These are phyloP conservation scores for Oryzias melastigma DNA, from an alignment of 2,113 vertebrate species.

Conservation along the genomic window DNA sequence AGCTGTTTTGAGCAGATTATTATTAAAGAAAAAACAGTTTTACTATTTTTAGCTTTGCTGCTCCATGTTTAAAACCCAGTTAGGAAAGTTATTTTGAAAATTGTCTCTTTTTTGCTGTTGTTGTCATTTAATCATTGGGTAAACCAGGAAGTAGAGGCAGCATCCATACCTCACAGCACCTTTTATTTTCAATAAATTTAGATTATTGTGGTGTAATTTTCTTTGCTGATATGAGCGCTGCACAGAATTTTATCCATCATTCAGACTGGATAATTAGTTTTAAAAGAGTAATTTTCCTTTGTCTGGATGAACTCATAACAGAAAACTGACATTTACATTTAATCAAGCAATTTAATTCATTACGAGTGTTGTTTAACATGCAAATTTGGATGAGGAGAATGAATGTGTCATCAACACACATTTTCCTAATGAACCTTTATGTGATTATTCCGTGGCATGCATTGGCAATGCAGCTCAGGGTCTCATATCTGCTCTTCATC, in stretches of 20 bases:
- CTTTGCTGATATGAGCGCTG: neutral
- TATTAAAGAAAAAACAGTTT: conserved; percentile 22
- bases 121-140: neutral
- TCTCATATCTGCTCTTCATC: conserved; percentile 3
- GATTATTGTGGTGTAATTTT: neutral
- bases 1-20: conserved; percentile 20
- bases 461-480: neutral
- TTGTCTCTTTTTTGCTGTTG: neutral
- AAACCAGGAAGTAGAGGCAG: too few relatives aligned
- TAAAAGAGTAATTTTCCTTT: conserved; percentile 4
- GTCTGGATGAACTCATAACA: conserved; percentile 13
- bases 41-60: conserved; percentile 26
- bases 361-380: conserved; percentile 17
- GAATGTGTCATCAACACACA: conserved; percentile 12
- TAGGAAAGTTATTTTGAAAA: conserved; percentile 4
- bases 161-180: too few relatives aligned
- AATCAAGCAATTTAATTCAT: conserved; percentile 25
- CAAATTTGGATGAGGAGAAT: conserved; percentile 22
- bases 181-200: neutral
- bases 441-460: conserved; percentile 7
- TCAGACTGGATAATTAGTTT: conserved; percentile 7
- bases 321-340: conserved; percentile 29
- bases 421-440: conserved; percentile 16
- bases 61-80: neutral
- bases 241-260: conserved; percentile 3